phyloP scores from a whole-genome alignment of 1,140 invertebrate genomes.

The Lerema accius region DNA sequence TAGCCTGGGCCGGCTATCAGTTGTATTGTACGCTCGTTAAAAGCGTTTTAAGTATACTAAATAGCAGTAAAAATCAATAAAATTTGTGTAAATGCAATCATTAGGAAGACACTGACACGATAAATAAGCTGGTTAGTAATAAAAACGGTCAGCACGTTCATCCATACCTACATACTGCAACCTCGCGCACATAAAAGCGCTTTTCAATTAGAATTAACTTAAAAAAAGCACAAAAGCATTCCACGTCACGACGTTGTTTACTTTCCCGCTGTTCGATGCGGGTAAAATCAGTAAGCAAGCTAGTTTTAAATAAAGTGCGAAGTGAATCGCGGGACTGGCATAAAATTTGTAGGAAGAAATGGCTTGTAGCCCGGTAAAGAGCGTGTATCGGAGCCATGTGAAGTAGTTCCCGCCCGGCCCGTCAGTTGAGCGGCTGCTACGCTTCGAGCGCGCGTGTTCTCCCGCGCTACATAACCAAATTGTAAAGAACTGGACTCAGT shows the following conservation, averaged over 20 bases:
- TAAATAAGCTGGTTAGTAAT: too few relatives aligned
- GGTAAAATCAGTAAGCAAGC: slow-evolving; percentile 26
- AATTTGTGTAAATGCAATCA: too few relatives aligned
- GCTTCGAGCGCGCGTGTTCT: slow-evolving; percentile 40
- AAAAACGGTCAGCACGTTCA: too few relatives aligned
- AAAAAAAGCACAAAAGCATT: slow-evolving; percentile 17
- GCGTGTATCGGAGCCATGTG: slow-evolving; percentile 49
- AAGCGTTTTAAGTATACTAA: too few relatives aligned
- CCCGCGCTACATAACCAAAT: not conserved
- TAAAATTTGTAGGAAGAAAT: slow-evolving; percentile 45
- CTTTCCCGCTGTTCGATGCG: slow-evolving; percentile 13
- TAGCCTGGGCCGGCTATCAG: too few relatives aligned
- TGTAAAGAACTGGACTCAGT: slow-evolving; percentile 17
- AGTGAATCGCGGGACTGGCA: slow-evolving; percentile 42
- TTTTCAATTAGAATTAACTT: not conserved
- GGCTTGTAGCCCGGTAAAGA: slow-evolving; percentile 59
- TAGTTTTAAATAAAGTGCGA: slow-evolving; percentile 48
- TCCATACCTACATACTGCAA: too few relatives aligned
- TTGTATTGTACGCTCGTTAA: too few relatives aligned
- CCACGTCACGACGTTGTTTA: slow-evolving; percentile 10
- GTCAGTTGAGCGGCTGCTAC: slow-evolving; percentile 45
- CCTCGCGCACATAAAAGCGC: too few relatives aligned
- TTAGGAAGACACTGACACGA: too few relatives aligned
- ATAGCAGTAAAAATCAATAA: too few relatives aligned
- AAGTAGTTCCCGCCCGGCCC: slow-evolving; percentile 40